Base-by-base conservation (phyloP, 2,888 invertebrate genomes). In the Ernsta delagoae region DNA sequence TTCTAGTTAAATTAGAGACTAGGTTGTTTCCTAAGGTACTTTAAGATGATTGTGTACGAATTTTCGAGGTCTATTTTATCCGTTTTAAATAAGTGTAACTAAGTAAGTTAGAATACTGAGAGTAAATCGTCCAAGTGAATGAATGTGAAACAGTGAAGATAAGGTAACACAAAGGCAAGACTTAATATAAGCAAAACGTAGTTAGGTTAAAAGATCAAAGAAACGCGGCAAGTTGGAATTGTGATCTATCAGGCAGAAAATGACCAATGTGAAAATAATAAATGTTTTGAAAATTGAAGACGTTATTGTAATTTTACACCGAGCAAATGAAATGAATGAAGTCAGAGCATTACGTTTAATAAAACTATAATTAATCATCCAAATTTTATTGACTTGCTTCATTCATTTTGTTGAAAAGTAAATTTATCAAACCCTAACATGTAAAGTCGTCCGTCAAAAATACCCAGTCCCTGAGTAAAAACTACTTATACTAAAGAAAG, bases 191-290 rank as follows among this genome's bases (percentile, higher is more conserved):
- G 80, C 74, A 76, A 75, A 36, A 72, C 75, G 71, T 77, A 77
- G 74, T 72, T 77, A 79, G 76, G 73, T 73, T 75, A 74, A 75
- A 78, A 78, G 75, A 72, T 72, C 78, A 78, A 75, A 76, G 75
- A 70, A 77, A 74, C 70, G 75, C 74, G 73, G 74, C 76, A 80
- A 83, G 83, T 83, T 85, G 81, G 80, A 82, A 85, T 83, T 90
- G 91, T 90, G 89, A 89, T 88, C 86, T 83, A 85, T 84, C 81
- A 81, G 83, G 82, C 78, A 79, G 75, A 79, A 83, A 81, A 81
- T 85, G 92, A 92, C 92, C 92, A 93, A 92, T 90, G 91, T 91
- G 92, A 87, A 89, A 84, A 82, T 82, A 91, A 91, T 92, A 92
- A 93, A 92, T 89, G 89, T 91, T 89, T 92, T 81, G 77, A 89